Conservation (phyloP, 2,888 invertebrate genomes). For the Falcaria lacertinaria region DNA sequence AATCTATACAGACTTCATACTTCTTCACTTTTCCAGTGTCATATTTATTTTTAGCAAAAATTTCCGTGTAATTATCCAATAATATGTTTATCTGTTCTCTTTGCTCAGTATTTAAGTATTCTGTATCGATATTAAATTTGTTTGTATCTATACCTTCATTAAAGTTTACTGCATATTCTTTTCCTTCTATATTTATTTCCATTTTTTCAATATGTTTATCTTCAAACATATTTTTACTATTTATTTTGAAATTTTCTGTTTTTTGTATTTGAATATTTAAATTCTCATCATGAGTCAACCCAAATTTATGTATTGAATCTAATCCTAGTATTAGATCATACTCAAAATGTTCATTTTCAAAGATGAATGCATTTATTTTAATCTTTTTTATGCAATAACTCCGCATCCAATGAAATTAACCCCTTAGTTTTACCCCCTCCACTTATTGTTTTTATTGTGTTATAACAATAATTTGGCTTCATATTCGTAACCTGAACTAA, state of each 20-base stretch:
- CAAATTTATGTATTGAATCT: constrained; percentile 11
- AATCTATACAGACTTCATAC: constrained; percentile 12
- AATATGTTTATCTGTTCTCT: constrained; percentile 9
- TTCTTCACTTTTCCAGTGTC: constrained; percentile 9
- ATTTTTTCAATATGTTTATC: not conserved
- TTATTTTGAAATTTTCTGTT: not conserved
- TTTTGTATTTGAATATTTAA: constrained; percentile 12
- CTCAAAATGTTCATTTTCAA: constrained; percentile 5
- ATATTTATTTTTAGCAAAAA: constrained; percentile 14
- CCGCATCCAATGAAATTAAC: constrained; percentile 2
- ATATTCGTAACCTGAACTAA: constrained; percentile 5
- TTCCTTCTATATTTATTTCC: constrained; percentile 1
- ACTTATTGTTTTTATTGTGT: constrained; percentile 6
- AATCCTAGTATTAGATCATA: constrained; percentile 8
- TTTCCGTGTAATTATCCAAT: constrained; percentile 11
- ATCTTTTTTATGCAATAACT: too few relatives aligned
- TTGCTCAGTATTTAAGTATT: constrained; percentile 12
- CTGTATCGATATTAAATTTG: constrained; percentile 10
- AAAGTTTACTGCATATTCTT: constrained; percentile 10
- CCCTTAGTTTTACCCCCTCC: constrained; percentile 6
- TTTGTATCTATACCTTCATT: constrained; percentile 15
- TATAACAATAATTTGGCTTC: constrained; percentile 4
- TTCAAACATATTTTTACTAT: not conserved
- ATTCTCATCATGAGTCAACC: constrained; percentile 14
- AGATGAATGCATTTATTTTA: constrained; percentile 6